Base-by-base conservation (phyloP, 2,888 invertebrate species). In the Nasonia oneida region DNA sequence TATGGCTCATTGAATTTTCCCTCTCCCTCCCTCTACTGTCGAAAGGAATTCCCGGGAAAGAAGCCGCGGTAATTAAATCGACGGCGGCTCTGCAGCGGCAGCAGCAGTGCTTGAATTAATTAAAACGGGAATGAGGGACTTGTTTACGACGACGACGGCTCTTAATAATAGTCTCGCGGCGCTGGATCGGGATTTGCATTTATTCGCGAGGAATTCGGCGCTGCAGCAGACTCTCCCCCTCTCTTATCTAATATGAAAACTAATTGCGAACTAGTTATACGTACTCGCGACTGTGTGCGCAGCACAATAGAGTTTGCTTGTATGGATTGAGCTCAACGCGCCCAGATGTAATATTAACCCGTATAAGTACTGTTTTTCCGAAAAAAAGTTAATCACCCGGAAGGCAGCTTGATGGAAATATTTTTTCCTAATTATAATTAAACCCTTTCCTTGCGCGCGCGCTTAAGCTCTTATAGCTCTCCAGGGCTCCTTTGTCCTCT, bases 61-160 rank as follows among this genome's bases (percentile, higher is more conserved):
- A 14, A 67, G 67, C n/a, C n/a, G 18, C 71, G 71, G n/a, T 42
- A 71, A 71, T 71, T 71, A 71, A 71, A 39, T 71, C 71, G 18
- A 39, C 18, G 53, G n/a, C 71, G 6, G 6, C 2, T 12, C 39
- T 33, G 71, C 71, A 8, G 70, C 3, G 1, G 71, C 71, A 8
- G 70, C 3, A 12, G 8, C 14, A 5, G 37, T n/a, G 71, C 42
- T 71, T 71, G 71, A 42, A 71, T 71, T 39, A 71, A 71, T 71
- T 71, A 42, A 71, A 71, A 71, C 2, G 42, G 33, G 67, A 67
- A 33, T 33, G 67, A 67, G 14, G 23, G 10, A 67, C 67, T 67
- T 29, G 33, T 67, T 29, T 67, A 67, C 57, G 23, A n/a, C 14
- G 37, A 70, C 70, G 37, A 39, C 37, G 37, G 71, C 37, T 71